Evolutionary conservation across 2,113 vertebrate species (phyloP), one percentile per base, ranked within the genome.

Genomic region (Geothlypis trichas): DNA sequence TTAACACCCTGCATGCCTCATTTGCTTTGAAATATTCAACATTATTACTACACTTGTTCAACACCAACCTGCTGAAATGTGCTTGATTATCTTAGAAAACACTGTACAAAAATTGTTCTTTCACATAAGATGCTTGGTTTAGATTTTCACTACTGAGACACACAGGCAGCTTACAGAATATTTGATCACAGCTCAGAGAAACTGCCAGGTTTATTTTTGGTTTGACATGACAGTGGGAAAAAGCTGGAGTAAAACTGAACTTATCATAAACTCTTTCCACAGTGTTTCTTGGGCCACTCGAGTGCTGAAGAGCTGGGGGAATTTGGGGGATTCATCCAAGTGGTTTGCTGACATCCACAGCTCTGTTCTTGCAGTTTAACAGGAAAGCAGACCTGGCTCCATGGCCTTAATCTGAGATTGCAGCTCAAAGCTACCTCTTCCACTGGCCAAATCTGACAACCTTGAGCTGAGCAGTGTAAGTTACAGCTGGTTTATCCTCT

Each of bases 341-440:
- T 1, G 5, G 26, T 85, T 84, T 82, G 27, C 39, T 74, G 67
- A 35, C 46, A 73, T 61, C 73, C 49, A 13, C 65, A 94, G 46
- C 75, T 90, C 85, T 41, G 19, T 13, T 55, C 71, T 59, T 66
- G 26, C 58, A 46, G 49, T 52, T 58, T 21, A 58, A 58, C 19
- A 7, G 1, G 3, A 63, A 41, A 59, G 77, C 47, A 68, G 73
- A 44, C 17, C 66, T 57, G 62, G 37, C 62, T 13, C 77, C 67
- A 28, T 16, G 59, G 91, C 93, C 93, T 95, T 93, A 96, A 87
- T 16, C 26, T 66, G 78, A 82, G 82, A 87, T 19, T 82, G 51
- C 85, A 86, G 93, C 75, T 90, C 68, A 77, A 61, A 91, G 87
- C 90, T 93, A 95, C 94, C 93, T 96, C 93, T 85, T 73, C 67